Evolutionary conservation across 2,888 invertebrate species (phyloP).

Genomic region (Plagodis dolabraria): DNA sequence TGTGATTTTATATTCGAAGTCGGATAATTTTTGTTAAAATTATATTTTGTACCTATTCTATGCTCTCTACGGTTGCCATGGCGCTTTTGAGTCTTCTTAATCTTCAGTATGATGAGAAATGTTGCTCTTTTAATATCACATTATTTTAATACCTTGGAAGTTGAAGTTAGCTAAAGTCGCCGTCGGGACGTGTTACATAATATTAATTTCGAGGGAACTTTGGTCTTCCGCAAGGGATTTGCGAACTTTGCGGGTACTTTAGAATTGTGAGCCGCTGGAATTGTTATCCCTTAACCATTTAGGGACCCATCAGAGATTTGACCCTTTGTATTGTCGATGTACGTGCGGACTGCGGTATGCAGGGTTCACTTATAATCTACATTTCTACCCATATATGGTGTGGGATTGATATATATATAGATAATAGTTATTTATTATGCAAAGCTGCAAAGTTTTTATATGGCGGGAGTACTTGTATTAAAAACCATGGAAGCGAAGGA

Average conservation of each 20-base stretch:
- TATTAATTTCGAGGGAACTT: conserved; percentile 19
- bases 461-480: too few relatives aligned
- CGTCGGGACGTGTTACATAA: conserved; percentile 22
- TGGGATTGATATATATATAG: too few relatives aligned
- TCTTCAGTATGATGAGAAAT: too few relatives aligned
- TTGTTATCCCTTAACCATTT: conserved; percentile 16
- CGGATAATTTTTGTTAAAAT: too few relatives aligned
- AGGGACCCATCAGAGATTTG: conserved; percentile 3
- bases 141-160: conserved; percentile 10
- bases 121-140: conserved; percentile 6
- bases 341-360: not conserved
- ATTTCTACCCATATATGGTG: too few relatives aligned
- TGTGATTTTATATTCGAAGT: too few relatives aligned
- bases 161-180: conserved; percentile 11
- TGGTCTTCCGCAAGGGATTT: conserved; percentile 13
- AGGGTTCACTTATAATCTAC: not conserved
- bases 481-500: too few relatives aligned
- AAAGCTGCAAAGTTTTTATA: too few relatives aligned
- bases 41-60: too few relatives aligned
- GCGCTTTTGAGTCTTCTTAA: too few relatives aligned
- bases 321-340: not conserved
- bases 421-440: too few relatives aligned
- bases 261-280: conserved; percentile 11
- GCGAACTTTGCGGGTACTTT: conserved; percentile 20
- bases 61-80: too few relatives aligned